Evolutionary conservation across 2,797 vertebrate species (phyloP).

Genomic region (Melanotaenia pygmaea): DNA sequence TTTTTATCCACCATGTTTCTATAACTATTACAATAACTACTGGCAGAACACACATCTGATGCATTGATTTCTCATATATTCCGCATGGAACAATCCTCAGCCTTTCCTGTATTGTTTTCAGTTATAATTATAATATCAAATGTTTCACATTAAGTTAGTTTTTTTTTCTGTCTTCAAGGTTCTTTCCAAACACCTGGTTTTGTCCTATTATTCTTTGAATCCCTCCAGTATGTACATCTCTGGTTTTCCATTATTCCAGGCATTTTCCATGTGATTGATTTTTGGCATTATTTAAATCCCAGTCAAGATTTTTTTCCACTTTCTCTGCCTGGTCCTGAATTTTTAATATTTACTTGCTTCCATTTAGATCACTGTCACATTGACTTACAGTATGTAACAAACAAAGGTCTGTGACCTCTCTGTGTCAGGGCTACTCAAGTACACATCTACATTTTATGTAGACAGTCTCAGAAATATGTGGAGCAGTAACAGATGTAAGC

Average conservation of each 20-base stretch:
- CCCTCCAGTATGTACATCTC: background rate
- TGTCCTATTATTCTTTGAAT: background rate
- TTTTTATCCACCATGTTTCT: background rate
- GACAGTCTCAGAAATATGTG: too few relatives aligned
- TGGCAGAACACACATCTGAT: background rate
- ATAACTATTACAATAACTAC: background rate
- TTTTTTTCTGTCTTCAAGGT: background rate
- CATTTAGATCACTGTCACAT: too few relatives aligned
- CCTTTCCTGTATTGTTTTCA: background rate
- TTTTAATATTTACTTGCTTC: too few relatives aligned
- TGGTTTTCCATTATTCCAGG: background rate
- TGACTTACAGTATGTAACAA: too few relatives aligned
- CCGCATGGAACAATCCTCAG: too few relatives aligned
- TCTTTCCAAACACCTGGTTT: background rate
- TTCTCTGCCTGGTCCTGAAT: too few relatives aligned
- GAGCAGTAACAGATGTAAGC: too few relatives aligned
- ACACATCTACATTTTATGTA: too few relatives aligned
- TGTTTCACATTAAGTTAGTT: background rate
- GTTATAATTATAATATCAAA: background rate
- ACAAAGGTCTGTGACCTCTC: too few relatives aligned
- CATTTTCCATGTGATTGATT: background rate
- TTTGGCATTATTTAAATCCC: background rate
- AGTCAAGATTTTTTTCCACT: too few relatives aligned
- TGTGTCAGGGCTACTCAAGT: too few relatives aligned
- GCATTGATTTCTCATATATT: background rate